These are phyloP conservation scores for Hipposideros larvatus DNA, from an alignment of 2,797 vertebrate genomes.

Conservation along the genomic window DNA sequence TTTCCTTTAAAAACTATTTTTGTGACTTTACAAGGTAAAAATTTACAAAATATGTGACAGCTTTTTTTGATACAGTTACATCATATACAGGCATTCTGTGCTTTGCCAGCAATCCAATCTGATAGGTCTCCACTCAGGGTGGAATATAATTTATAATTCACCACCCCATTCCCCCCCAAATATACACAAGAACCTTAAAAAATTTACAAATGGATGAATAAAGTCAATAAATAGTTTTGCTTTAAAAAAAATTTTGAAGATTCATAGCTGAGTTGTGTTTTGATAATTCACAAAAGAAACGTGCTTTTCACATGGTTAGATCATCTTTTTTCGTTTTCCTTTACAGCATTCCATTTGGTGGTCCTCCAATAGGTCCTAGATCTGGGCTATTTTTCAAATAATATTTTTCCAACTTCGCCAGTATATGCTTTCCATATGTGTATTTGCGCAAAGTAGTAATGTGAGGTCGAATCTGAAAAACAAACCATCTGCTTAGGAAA, in stretches of 20 bases:
- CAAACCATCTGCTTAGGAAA: constrained; percentile 60
- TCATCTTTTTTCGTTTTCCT: constrained; percentile 49
- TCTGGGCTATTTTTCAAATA: constrained; percentile 99
- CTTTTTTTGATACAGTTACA: constrained; percentile 95
- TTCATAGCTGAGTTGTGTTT: constrained; percentile 91
- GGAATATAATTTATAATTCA: constrained; percentile 88
- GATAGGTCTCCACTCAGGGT: constrained; percentile 89
- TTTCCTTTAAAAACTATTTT: constrained; percentile 94
- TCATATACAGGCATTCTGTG: constrained; percentile 97
- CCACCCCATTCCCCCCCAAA: constrained; percentile 86
- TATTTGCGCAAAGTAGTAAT: constrained; percentile 98
- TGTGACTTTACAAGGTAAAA: constrained; percentile 99
- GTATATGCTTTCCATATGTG: constrained; percentile 98
- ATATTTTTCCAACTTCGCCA: constrained; percentile 99
- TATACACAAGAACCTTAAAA: constrained; percentile 91
- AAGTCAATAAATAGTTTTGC: constrained; percentile 91
- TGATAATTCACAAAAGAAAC: constrained; percentile 90
- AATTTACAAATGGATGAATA: constrained; percentile 92
- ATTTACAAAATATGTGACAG: constrained; percentile 97
- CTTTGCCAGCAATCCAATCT: constrained; percentile 93
- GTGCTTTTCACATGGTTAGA: constrained; percentile 76
- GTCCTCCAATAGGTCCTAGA: constrained; percentile 96
- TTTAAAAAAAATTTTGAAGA: constrained; percentile 88
- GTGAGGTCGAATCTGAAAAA: constrained; percentile 96
- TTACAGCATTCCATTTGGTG: constrained; percentile 97